Conservation (phyloP, 2,113 vertebrate species). For the Empidonax alnorum region DNA sequence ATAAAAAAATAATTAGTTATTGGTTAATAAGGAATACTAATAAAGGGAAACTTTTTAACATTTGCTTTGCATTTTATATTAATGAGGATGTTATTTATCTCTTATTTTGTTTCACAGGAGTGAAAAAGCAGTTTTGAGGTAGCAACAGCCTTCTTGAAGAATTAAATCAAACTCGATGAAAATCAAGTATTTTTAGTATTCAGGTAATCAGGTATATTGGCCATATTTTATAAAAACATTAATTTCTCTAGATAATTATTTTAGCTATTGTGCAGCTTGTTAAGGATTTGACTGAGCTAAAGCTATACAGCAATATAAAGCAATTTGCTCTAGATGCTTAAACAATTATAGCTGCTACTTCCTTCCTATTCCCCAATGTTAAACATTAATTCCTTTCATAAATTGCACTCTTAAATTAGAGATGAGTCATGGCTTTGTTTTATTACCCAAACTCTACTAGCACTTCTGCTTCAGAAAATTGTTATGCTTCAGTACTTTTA, state of each 20-base stretch:
- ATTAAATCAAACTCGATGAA: neutral
- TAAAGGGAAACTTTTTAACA: constrained; percentile 28
- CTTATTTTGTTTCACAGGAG: neutral
- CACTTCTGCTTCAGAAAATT: neutral
- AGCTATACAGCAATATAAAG: constrained; percentile 13
- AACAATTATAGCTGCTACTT: constrained; percentile 22
- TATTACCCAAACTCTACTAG: neutral
- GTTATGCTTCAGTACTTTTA: neutral
- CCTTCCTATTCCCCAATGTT: neutral
- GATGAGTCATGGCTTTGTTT: constrained; percentile 37
- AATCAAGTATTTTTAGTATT: neutral
- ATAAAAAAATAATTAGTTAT: constrained; percentile 27
- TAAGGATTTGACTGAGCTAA: constrained; percentile 13
- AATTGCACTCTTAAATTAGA: constrained; percentile 44
- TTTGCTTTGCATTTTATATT: neutral
- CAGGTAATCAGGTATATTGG: neutral
- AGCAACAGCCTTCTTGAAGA: neutral
- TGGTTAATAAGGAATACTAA: constrained; percentile 37
- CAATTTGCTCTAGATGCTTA: constrained; percentile 17
- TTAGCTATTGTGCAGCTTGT: constrained; percentile 16
- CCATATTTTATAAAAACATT: constrained; percentile 22
- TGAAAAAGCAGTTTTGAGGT: neutral
- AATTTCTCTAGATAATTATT: constrained; percentile 47
- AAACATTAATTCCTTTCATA: constrained; percentile 51
- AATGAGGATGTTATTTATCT: neutral